These are phyloP conservation scores for Melangyna quadrimaculata DNA, from an alignment of 2,888 invertebrate species.

Conservation along the genomic window DNA sequence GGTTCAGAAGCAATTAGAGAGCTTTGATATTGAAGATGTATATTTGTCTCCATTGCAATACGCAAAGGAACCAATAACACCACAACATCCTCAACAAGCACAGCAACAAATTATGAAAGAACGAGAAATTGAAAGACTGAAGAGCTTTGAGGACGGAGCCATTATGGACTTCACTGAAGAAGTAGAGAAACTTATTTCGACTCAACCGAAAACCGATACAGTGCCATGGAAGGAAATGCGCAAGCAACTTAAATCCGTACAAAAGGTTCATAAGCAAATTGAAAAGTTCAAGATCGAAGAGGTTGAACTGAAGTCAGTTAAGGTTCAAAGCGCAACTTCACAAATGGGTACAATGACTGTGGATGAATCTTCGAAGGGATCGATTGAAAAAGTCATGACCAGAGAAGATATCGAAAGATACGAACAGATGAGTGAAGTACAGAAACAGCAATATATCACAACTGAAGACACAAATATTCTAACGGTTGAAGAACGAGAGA, in stretches of 20 bases:
- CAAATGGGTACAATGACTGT: conserved; percentile 83
- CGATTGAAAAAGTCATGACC: conserved; percentile 76
- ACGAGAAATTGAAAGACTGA: conserved; percentile 79
- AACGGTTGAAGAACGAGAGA: conserved; percentile 78
- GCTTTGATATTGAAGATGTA: conserved; percentile 81
- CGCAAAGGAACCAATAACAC: conserved; percentile 68
- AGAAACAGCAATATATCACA: conserved; percentile 77
- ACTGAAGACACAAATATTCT: conserved; percentile 79
- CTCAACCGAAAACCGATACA: conserved; percentile 77
- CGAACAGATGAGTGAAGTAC: conserved; percentile 74
- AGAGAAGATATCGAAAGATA: conserved; percentile 78
- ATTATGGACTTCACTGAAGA: conserved; percentile 80
- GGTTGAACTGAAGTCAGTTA: conserved; percentile 79
- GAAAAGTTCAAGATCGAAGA: conserved; percentile 81
- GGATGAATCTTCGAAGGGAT: conserved; percentile 78
- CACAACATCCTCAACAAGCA: conserved; percentile 74
- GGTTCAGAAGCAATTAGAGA: conserved; percentile 79
- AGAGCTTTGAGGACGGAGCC: conserved; percentile 79
- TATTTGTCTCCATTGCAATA: conserved; percentile 75
- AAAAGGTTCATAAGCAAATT: conserved; percentile 80
- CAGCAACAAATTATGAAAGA: conserved; percentile 81
- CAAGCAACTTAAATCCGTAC: conserved; percentile 79
- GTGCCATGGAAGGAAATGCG: conserved; percentile 80
- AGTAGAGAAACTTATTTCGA: conserved; percentile 79
- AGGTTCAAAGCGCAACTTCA: conserved; percentile 82